These are phyloP conservation scores for Tribolium castaneum DNA, from an alignment of 1,140 invertebrate species.

Conservation along the genomic window DNA sequence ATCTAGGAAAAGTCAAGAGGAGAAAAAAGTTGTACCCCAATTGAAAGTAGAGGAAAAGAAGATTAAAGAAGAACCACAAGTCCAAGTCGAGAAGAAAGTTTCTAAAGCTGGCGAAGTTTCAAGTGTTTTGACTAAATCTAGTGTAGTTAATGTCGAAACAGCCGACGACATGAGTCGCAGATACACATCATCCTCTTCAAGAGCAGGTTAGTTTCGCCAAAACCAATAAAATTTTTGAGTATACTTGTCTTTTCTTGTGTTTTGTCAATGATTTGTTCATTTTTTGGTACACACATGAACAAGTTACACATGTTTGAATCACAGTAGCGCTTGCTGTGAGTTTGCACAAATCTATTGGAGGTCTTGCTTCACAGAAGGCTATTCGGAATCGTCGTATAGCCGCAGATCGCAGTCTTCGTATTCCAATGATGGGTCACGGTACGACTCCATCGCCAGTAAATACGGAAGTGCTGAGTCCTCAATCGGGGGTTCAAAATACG, in stretches of 20 bases:
- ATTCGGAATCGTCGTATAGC: slow-evolving; percentile 58
- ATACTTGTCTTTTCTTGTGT: slow-evolving; percentile 2
- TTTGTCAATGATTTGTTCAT: slow-evolving; percentile 15
- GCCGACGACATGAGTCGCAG: slow-evolving; percentile 60
- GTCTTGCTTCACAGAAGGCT: slow-evolving; percentile 55
- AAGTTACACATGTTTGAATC: slow-evolving; percentile 12
- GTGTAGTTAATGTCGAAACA: slow-evolving; percentile 58
- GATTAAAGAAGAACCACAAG: slow-evolving; percentile 16
- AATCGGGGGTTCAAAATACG: slow-evolving; percentile 53
- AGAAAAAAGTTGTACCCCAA: too few relatives aligned
- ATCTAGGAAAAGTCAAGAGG: too few relatives aligned
- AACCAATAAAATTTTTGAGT: slow-evolving; percentile 11
- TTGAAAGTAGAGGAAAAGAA: too few relatives aligned
- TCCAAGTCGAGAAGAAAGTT: slow-evolving; percentile 17
- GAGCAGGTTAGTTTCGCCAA: slow-evolving; percentile 55
- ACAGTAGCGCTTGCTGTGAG: slow-evolving; percentile 17
- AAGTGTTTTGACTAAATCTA: slow-evolving; percentile 47
- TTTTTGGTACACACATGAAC: slow-evolving; percentile 21
- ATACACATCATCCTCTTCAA: slow-evolving; percentile 55
- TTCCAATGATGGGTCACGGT: slow-evolving; percentile 52
- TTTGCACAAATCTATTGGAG: slow-evolving; percentile 17
- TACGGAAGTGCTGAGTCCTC: slow-evolving; percentile 46
- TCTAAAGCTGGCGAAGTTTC: slow-evolving; percentile 46
- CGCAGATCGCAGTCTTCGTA: slow-evolving; percentile 54
- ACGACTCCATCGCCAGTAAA: slow-evolving; percentile 44